Base-by-base conservation (phyloP, 2,888 invertebrate genomes). In the Entomobrya multifasciata region DNA sequence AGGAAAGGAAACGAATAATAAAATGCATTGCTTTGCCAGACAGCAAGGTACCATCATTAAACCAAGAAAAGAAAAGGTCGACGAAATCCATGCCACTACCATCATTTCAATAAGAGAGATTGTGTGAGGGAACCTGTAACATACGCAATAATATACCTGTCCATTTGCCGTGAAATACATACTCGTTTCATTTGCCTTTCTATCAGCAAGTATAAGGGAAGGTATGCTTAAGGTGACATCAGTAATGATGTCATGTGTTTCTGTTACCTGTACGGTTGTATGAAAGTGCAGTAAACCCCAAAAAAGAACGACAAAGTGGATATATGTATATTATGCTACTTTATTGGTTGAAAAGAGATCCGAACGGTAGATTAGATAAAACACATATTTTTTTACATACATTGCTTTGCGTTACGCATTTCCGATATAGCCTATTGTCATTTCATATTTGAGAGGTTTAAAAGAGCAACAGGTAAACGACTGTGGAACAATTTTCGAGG, bases 21-120 rank as follows among this genome's bases (percentile, higher is more conserved):
- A 30, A 74, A 52, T 74, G 74, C 52, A 52, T 52, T 49, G 17
- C 44, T 10, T 49, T 49, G 76, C 52, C 74, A 83, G 83, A 83
- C 83, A 83, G 83, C 83, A 62, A 83, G 83, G 83, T 83, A 83
- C 83, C 83, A 83, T 25, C 25, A 47, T 70, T 70, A 11, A 41
- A n/a, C 13, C 22, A 25, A 15, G 25, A 15, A 25, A 70, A 44
- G 36, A 65, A 79, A 79, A 79, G 79, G 79, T 79, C 65, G 65
- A 65, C 57, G 79, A 60, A 65, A 79, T 74, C 67, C 13, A 22
- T 67, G 67, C 20, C 67, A 67, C 67, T 65, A 44, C 44, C 3
- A 47, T 13, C 36, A 36, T 36, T 36, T 36, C 8, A 36, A 36
- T 8, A 36, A 36, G 36, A 36, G 36, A 6, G 36, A 4, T 52